Evolutionary conservation across 1,140 invertebrate species (phyloP).

Genomic region (Papilio helenus): DNA sequence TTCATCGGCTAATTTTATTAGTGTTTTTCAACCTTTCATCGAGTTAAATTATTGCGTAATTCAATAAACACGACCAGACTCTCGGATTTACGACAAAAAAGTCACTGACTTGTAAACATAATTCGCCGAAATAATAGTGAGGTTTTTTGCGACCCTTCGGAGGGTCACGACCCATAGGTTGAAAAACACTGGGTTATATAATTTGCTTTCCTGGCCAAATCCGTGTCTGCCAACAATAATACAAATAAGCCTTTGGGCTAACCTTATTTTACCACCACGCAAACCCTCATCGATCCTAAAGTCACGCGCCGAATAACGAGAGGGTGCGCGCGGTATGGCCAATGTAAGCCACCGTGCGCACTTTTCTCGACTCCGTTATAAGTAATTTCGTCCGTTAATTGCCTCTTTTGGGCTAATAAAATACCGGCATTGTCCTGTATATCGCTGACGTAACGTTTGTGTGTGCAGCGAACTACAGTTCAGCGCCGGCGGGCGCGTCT

Average conservation of each 20-base stretch:
- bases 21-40: not conserved
- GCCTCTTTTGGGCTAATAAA: not conserved
- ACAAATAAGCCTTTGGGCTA: not conserved
- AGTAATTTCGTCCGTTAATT: not conserved
- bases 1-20: not conserved
- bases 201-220: not conserved
- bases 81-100: not conserved
- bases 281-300: not conserved
- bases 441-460: slow-evolving; percentile 46
- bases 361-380: not conserved
- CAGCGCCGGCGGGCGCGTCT: slow-evolving; percentile 79
- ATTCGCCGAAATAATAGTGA: not conserved
- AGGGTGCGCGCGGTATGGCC: too few relatives aligned
- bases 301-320: not conserved
- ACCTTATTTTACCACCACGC: not conserved
- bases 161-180: not conserved
- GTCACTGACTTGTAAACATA: not conserved
- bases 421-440: slow-evolving; percentile 3
- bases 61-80: not conserved
- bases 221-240: not conserved
- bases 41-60: not conserved
- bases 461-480: slow-evolving; percentile 79
- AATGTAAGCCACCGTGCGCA: not conserved
- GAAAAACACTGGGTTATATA: not conserved
- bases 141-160: not conserved